phyloP scores from a whole-genome alignment of 2,888 invertebrate genomes.

The Drosophila kambysellisi region DNA sequence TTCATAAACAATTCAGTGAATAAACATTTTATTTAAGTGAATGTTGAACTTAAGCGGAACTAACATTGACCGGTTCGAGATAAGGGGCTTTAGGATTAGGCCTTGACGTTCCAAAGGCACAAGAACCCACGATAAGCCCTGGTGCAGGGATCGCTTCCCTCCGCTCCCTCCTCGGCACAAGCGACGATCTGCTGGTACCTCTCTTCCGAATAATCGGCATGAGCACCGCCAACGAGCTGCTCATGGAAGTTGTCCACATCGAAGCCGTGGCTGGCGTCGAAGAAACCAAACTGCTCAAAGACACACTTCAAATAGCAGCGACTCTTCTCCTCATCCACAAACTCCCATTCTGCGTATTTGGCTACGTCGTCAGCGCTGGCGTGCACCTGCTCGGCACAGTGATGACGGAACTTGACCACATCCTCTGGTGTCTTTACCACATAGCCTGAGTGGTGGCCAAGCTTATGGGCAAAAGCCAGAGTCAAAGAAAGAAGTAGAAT shows the following conservation, averaged over 20 bases:
- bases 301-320: conserved; percentile 84
- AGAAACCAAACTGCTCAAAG: conserved; percentile 83
- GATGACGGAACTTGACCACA: conserved; percentile 70
- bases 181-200: conserved; percentile 78
- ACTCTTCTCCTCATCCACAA: conserved; percentile 80
- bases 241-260: conserved; percentile 82
- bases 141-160: conserved; percentile 78
- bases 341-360: conserved; percentile 79
- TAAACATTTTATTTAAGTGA: conserved; percentile 16
- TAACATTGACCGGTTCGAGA: not conserved
- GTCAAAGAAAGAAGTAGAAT: too few species aligned
- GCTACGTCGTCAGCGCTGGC: conserved; percentile 77
- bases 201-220: conserved; percentile 78
- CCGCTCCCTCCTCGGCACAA: conserved; percentile 80
- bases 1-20: not conserved
- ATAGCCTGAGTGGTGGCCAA: conserved; percentile 30
- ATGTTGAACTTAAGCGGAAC: conserved; percentile 12
- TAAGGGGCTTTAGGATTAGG: conserved; percentile 11
- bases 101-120: conserved; percentile 82
- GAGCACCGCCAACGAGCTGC: conserved; percentile 75
- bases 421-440: too few species aligned
- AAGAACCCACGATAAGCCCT: conserved; percentile 83
- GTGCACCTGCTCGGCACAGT: conserved; percentile 72
- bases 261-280: conserved; percentile 80
- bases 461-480: too few species aligned